Percentiles rank a stretch among this genome's conserved stretches.
These are phyloP conservation scores for Tenodera sinensis DNA, from an alignment of 2,888 invertebrate genomes.

Conservation along the genomic window DNA sequence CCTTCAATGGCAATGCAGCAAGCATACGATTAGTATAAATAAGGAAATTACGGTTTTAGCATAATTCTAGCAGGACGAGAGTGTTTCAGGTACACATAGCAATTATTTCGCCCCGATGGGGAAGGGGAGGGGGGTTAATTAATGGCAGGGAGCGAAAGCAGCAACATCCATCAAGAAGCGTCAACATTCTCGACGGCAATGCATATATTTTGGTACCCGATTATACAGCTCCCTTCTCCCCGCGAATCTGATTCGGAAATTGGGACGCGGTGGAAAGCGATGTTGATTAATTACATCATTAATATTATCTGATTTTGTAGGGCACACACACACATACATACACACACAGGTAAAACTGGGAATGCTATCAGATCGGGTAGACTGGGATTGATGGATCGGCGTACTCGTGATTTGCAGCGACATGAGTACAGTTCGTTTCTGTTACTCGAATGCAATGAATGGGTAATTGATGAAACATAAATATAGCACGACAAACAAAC, in stretches of 20 bases:
- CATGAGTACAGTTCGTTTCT: background rate
- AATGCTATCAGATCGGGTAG: background rate
- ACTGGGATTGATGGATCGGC: slow-evolving; percentile 10
- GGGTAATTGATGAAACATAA: slow-evolving; percentile 18
- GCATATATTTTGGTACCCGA: slow-evolving; percentile 15
- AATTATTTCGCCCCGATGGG: background rate
- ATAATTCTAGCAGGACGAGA: background rate
- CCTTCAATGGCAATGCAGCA: background rate
- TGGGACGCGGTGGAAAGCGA: slow-evolving; percentile 11
- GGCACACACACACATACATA: background rate
- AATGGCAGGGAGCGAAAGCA: background rate
- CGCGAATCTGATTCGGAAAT: slow-evolving; percentile 16
- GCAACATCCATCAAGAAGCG: slow-evolving; percentile 10
- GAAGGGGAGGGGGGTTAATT: background rate
- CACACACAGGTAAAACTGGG: slow-evolving; percentile 9
- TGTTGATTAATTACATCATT: slow-evolving; percentile 17
- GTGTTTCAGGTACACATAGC: slow-evolving; percentile 1
- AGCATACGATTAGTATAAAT: background rate
- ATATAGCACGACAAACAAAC: background rate
- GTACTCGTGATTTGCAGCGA: slow-evolving; percentile 8
- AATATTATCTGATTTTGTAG: slow-evolving; percentile 15
- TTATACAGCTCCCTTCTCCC: background rate
- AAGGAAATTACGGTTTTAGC: slow-evolving; percentile 7
- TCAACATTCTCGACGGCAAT: slow-evolving; percentile 4
- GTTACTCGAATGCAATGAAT: slow-evolving; percentile 1